Evolutionary conservation across 2,797 vertebrate genomes (phyloP), one percentile per base, ranked within the genome.

Genomic region (Lithobates pipiens): DNA sequence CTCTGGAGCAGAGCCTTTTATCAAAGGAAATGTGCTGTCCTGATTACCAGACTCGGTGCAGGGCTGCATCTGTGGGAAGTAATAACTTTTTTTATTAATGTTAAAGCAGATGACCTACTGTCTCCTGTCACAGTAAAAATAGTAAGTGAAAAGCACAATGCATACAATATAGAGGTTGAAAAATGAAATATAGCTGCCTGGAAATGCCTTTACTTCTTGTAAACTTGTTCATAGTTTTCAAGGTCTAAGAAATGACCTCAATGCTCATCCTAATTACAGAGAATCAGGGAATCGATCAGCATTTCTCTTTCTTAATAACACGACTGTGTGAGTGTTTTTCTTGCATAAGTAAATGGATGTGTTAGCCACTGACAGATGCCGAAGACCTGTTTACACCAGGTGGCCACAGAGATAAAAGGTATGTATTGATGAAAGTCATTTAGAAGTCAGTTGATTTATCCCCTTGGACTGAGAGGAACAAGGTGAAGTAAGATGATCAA

Each of bases 301-400:
- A 32, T 61, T 46, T 27, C 54, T 80, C 44, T 75, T 23, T 57
- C 61, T 42, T 79, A 80, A 81, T 86, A 86, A 82, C 78, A 57
- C 46, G 63, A 75, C 63, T 70, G 63, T 82, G 18, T 77, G 23
- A 73, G 46, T 72, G 65, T 82, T 69, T 61, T 15, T 77, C 74
- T 82, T 82, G 80, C 67, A 86, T 82, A 82, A 82, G 77, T 73
- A 81, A 74, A 86, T 82, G n/a, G 42, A 10, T n/a, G 3, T 72
- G 54, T 50, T 32, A 77, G 32, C 68, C 63, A 50, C 21, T 82
- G 80, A 86, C 85, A 80, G 84, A 80, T 82, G 27, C 42, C 34
- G 57, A 44, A 65, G 72, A 70, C 77, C 78, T 76, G 46, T 50
- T 82, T 82, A 77, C 65, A 82, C 74, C 85, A 86, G 80, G 80